Evolutionary conservation across 2,888 invertebrate species (phyloP), one percentile per base, ranked within the genome.

Genomic region (Eucera pruinosa): DNA sequence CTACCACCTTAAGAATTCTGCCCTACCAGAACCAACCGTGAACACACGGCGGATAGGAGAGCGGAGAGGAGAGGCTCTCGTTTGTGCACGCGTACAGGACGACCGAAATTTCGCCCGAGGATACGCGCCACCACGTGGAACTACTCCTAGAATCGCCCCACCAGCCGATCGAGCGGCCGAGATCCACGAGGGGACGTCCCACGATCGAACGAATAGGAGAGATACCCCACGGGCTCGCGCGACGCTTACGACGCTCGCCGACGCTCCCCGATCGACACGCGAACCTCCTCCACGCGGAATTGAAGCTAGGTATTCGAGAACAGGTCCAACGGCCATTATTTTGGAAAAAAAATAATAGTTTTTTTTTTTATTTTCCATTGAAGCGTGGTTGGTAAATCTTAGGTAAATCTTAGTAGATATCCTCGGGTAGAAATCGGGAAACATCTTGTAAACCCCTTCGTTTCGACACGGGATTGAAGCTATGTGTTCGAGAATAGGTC

Each of bases 81-180:
- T 78, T 62, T 71, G 65, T 82, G 79, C 82, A 58, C 79, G 79
- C 70, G 67, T 73, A 65, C 64, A 4, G 79, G 74, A 66, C 72
- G 68, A 78, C 84, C 88, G 84, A 88, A 88, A 87, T 88, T 81
- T 80, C 64, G 87, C 84, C 84, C 67, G 75, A 69, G 88, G 86
- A 78, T 81, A 85, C 82, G 84, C 83, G 85, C 83, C 84, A 83
- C 80, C 87, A 87, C 84, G 89, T 84, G 89, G 85, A 81, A 78
- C 79, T 83, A 72, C 85, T 84, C 83, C 81, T 85, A 83, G 86
- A 69, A 65, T 81, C 82, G 84, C 83, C 86, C 82, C 82, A 71
- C 84, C 82, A 80, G 64, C 55, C 50, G 71, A 67, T 18, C 74
- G 67, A 70, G 77, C 57, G 78, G 78, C 79, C 64, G 54, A 45